These are phyloP conservation scores for Brachionus asplanchnoidis DNA, from an alignment of 1,140 invertebrate species.

Conservation along the genomic window DNA sequence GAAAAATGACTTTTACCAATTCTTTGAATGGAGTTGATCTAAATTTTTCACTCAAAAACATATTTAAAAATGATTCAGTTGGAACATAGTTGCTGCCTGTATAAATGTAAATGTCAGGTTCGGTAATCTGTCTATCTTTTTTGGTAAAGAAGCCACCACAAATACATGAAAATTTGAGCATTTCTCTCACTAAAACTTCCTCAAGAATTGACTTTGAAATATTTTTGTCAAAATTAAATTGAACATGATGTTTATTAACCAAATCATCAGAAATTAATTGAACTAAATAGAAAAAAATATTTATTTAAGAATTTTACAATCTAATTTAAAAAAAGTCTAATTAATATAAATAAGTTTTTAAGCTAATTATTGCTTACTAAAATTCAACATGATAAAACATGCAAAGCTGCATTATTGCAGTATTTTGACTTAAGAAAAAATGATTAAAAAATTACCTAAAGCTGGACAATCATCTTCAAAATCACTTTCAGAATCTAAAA, in stretches of 20 bases:
- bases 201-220: neutral
- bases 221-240: neutral
- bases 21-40: neutral
- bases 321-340: neutral
- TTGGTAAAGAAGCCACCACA: neutral
- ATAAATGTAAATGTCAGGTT: neutral
- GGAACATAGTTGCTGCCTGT: neutral
- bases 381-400: neutral
- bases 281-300: neutral
- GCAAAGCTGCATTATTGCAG: neutral
- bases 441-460: neutral
- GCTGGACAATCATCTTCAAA: neutral
- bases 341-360: neutral
- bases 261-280: neutral
- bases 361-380: neutral
- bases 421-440: neutral
- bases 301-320: too few species aligned
- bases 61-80: neutral
- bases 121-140: neutral
- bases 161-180: neutral
- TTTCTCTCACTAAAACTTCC: neutral
- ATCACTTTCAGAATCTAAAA: neutral
- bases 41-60: neutral
- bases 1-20: neutral
- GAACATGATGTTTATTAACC: neutral